Evolutionary conservation across 2,888 invertebrate genomes (phyloP).

Genomic region (Ypsolopha sequella): DNA sequence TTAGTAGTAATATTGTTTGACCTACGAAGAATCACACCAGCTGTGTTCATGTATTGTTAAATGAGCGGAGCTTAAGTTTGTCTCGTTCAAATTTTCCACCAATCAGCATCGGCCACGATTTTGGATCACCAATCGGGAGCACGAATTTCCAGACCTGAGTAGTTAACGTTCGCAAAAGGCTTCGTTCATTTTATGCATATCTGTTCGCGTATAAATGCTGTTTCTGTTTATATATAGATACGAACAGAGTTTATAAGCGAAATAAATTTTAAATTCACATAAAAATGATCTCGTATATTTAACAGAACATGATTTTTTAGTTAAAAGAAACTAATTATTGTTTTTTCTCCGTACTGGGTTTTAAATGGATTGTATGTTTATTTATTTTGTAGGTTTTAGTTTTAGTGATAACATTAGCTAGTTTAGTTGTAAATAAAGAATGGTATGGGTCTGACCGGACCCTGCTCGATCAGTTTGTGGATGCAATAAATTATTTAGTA

Average conservation of each 20-base stretch:
- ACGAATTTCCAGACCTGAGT: neutral
- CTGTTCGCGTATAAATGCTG: neutral
- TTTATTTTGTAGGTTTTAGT: conserved; percentile 32
- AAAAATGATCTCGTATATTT: conserved; percentile 62
- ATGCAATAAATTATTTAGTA: conserved; percentile 64
- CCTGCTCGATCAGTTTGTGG: conserved; percentile 33
- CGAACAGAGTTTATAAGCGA: neutral
- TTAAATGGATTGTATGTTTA: conserved; percentile 62
- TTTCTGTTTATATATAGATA: neutral
- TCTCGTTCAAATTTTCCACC: neutral
- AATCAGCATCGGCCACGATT: neutral
- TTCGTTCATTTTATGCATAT: conserved; percentile 1
- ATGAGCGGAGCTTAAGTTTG: neutral
- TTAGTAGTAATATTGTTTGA: conserved; percentile 14
- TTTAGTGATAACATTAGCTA: neutral
- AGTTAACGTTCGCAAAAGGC: neutral
- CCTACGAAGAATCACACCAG: conserved; percentile 47
- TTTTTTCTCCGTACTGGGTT: conserved; percentile 30
- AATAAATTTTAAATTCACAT: conserved; percentile 27
- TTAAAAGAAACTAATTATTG: conserved; percentile 9
- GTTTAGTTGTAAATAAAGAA: conserved; percentile 1
- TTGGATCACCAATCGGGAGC: neutral
- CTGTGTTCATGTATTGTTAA: conserved; percentile 49
- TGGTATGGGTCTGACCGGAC: neutral
- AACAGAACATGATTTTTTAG: conserved; percentile 15